Evolutionary conservation across 2,888 invertebrate species (phyloP).

Genomic region (Lordiphosa andalusiaca): DNA sequence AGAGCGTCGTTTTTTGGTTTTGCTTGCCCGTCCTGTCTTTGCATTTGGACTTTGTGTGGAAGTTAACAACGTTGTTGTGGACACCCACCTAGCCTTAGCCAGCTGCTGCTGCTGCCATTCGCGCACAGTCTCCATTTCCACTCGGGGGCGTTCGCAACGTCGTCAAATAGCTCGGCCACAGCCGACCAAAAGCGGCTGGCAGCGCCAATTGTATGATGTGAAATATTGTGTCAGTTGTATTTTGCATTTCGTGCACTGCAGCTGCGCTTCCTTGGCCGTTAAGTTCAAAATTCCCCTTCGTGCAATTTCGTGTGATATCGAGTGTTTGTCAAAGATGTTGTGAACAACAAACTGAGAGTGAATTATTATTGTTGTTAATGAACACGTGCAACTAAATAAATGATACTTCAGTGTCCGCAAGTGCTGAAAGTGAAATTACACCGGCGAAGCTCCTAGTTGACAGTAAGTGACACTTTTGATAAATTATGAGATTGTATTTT

Average conservation of each 20-base stretch:
- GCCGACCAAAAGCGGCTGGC: background rate
- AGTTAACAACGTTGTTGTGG: conserved; percentile 32
- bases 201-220: conserved; percentile 20
- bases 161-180: background rate
- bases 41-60: conserved; percentile 43
- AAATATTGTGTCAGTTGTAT: conserved; percentile 50
- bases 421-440: too few species aligned
- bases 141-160: conserved; percentile 47
- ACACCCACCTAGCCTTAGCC: background rate
- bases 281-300: too few species aligned
- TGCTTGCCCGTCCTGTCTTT: conserved; percentile 27
- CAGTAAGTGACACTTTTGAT: too few species aligned
- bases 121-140: conserved; percentile 44
- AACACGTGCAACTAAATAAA: too few species aligned
- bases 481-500: too few species aligned
- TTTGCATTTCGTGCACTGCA: conserved; percentile 51
- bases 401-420: too few species aligned
- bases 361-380: too few species aligned
- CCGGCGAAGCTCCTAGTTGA: too few species aligned
- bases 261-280: conserved; percentile 26
- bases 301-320: too few species aligned
- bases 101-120: conserved; percentile 32
- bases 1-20: conserved; percentile 36
- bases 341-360: too few species aligned
- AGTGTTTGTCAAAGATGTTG: too few species aligned